phyloP scores from a whole-genome alignment of 2,888 invertebrate species.

The Diabrotica balteata region DNA sequence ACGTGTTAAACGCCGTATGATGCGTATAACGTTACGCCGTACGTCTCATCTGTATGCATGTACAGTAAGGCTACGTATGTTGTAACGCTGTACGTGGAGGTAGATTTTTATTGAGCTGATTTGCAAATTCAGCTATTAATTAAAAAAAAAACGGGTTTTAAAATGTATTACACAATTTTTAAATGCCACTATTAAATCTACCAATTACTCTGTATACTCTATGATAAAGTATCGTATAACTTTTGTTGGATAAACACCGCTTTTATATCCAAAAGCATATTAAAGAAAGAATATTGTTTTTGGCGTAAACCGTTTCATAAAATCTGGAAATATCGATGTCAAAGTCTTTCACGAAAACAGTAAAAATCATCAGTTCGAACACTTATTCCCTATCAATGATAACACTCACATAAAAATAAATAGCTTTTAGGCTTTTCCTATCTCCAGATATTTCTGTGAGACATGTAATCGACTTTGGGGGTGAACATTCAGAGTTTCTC shows the following conservation, averaged over 20 bases:
- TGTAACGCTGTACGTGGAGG: too few relatives aligned
- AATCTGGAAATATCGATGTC: constrained; percentile 34
- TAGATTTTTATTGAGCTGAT: too few relatives aligned
- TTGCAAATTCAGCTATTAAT: too few relatives aligned
- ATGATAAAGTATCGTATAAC: too few relatives aligned
- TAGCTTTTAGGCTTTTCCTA: constrained; percentile 54
- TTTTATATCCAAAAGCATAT: constrained; percentile 14
- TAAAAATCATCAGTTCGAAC: constrained; percentile 53
- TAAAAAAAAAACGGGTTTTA: too few relatives aligned
- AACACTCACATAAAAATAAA: constrained; percentile 62
- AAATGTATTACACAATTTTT: too few relatives aligned
- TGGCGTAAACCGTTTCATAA: constrained; percentile 41
- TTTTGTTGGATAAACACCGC: neutral
- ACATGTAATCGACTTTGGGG: constrained; percentile 52
- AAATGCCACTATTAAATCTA: too few relatives aligned
- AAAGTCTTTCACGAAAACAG: constrained; percentile 50
- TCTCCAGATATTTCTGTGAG: constrained; percentile 50
- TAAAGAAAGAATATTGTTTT: constrained; percentile 39
- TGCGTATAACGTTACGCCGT: too few relatives aligned
- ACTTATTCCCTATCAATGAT: constrained; percentile 59
- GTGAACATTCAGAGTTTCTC: constrained; percentile 53
- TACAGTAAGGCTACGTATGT: too few relatives aligned
- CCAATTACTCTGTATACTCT: too few relatives aligned
- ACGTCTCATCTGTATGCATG: too few relatives aligned
- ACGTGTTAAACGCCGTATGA: too few relatives aligned